A percentile compares a stretch with the other conserved stretches of the same genome.
Conservation (phyloP, 2,113 vertebrate genomes). For the Ramphastos sulfuratus region DNA sequence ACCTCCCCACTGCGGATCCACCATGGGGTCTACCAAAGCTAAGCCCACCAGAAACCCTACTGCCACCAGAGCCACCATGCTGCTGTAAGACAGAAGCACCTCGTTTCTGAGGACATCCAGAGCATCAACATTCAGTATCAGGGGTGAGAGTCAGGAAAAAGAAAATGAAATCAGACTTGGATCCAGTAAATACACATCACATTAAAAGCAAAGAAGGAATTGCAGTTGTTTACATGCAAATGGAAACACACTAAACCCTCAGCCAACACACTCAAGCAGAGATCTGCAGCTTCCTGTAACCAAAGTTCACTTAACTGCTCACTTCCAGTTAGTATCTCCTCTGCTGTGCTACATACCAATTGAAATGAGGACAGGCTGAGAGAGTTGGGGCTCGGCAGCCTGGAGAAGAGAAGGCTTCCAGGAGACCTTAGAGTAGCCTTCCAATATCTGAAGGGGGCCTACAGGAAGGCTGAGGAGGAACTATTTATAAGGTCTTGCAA, state of each 20-base stretch:
- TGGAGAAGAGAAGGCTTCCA: too few species aligned
- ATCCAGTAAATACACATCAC: not conserved
- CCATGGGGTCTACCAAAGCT: not conserved
- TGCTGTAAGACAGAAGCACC: not conserved
- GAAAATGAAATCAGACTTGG: not conserved
- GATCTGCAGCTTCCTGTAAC: conserved; percentile 28
- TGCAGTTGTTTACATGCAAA: not conserved
- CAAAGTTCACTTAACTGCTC: conserved; percentile 30
- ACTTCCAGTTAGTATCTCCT: not conserved
- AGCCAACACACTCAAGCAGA: conserved; percentile 1
- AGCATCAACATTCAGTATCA: not conserved
- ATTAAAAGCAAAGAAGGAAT: not conserved
- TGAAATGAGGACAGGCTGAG: not conserved
- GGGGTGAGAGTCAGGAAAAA: not conserved
- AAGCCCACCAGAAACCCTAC: not conserved
- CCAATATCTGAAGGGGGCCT: too few species aligned
- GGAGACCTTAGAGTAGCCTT: too few species aligned
- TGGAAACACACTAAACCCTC: not conserved
- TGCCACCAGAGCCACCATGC: not conserved
- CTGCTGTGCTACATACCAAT: not conserved
- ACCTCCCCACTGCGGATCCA: not conserved
- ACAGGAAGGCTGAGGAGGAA: too few species aligned
- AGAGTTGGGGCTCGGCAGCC: too few species aligned
- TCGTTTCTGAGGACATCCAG: not conserved
- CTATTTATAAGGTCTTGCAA: too few species aligned